phyloP scores from a whole-genome alignment of 2,888 invertebrate species.

The Lydus trimaculatus region DNA sequence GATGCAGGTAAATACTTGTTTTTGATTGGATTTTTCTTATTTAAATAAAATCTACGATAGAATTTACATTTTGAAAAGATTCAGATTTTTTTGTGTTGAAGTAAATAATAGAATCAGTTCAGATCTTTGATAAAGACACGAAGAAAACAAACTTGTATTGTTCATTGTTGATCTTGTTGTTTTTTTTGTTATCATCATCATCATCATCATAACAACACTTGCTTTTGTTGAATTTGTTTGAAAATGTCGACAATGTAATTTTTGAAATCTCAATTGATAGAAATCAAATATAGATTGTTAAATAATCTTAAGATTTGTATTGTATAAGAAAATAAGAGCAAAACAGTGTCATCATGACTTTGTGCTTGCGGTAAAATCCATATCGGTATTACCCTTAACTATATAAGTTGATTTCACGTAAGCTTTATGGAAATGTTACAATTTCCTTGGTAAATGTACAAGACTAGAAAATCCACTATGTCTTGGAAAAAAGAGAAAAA shows the following conservation, averaged over 20 bases:
- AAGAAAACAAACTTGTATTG: neutral
- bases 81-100: neutral
- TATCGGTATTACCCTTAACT: slow-evolving; percentile 23
- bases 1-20: neutral
- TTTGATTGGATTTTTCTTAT: neutral
- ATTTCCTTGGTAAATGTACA: neutral
- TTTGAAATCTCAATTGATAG: neutral
- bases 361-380: slow-evolving; percentile 28
- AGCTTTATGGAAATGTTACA: slow-evolving; percentile 7
- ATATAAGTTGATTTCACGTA: slow-evolving; percentile 28
- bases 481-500: neutral
- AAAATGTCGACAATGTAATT: neutral
- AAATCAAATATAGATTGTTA: neutral
- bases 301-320: neutral
- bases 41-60: neutral
- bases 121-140: neutral
- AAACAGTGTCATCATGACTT: slow-evolving; percentile 29
- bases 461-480: neutral
- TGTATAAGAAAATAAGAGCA: slow-evolving; percentile 24
- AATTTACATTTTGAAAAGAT: neutral
- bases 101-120: neutral
- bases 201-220: too few species aligned
- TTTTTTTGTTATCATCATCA: too few species aligned
- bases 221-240: neutral
- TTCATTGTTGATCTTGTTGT: neutral